Evolutionary conservation across 2,888 invertebrate genomes (phyloP).

Genomic region (Ectemnius continuus): DNA sequence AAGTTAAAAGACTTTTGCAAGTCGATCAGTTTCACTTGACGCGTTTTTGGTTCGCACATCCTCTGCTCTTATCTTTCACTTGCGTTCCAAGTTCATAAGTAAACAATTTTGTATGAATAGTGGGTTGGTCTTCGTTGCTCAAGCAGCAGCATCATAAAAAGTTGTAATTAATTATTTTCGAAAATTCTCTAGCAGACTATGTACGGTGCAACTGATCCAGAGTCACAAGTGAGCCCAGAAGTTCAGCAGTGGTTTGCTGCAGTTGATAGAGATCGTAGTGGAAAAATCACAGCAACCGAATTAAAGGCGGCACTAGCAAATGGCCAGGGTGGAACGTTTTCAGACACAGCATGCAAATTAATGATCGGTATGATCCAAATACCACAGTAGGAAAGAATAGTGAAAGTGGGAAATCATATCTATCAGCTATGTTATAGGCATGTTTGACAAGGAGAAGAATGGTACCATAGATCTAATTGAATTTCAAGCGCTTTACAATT

Average conservation of each 20-base stretch:
- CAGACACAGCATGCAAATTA: conserved; percentile 89
- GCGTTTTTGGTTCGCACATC: too few relatives aligned
- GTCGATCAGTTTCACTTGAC: too few relatives aligned
- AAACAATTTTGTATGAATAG: too few relatives aligned
- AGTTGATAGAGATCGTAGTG: conserved; percentile 91
- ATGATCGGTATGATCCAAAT: conserved; percentile 85
- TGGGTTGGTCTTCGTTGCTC: too few relatives aligned
- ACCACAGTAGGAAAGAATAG: too few relatives aligned
- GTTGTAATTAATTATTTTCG: too few relatives aligned
- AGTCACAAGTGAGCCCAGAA: conserved; percentile 82
- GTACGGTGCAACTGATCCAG: conserved; percentile 58
- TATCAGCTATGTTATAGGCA: conserved; percentile 79
- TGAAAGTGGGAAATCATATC: not conserved
- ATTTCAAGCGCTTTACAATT: conserved; percentile 91
- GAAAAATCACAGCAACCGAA: conserved; percentile 88
- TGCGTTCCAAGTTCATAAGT: too few relatives aligned
- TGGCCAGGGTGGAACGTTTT: conserved; percentile 90
- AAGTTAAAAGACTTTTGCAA: too few relatives aligned
- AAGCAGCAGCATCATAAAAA: too few relatives aligned
- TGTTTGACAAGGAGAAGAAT: conserved; percentile 92
- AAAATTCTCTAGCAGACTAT: conserved; percentile 34
- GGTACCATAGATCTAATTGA: conserved; percentile 92
- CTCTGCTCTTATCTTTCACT: too few relatives aligned
- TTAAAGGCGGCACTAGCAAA: conserved; percentile 90
- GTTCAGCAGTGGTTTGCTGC: conserved; percentile 90